A percentile compares a stretch with the other conserved stretches of the same genome.
phyloP scores from a whole-genome alignment of 2,113 vertebrate species.

The Furnarius figulus region DNA sequence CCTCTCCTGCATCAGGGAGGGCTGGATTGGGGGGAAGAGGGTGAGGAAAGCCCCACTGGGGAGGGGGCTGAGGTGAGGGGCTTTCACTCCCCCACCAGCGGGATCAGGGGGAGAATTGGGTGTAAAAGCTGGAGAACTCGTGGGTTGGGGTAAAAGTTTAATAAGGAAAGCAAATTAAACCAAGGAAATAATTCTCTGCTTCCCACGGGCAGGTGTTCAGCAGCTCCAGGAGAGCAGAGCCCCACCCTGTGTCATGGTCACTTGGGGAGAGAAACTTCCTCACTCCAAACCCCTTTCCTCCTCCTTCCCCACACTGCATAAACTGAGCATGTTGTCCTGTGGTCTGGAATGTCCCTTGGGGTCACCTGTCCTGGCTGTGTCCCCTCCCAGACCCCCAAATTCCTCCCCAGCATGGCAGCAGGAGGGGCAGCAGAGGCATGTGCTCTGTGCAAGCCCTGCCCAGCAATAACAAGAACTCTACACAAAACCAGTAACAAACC shows the following conservation, averaged over 20 bases:
- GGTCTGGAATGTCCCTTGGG: neutral
- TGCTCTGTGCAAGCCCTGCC: neutral
- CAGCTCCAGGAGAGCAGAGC: neutral
- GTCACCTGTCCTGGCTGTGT: neutral
- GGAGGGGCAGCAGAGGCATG: neutral
- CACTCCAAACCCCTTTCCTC: neutral
- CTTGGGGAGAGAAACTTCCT: too few species aligned
- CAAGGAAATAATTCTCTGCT: neutral
- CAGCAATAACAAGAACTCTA: neutral
- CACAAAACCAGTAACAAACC: neutral
- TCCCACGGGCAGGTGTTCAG: neutral
- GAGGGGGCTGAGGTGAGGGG: neutral
- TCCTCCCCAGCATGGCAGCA: neutral
- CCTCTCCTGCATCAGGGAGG: neutral
- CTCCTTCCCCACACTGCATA: too few species aligned
- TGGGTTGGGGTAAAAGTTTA: neutral
- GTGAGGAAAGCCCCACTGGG: rapidly evolving
- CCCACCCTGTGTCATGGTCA: neutral
- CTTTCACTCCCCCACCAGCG: neutral
- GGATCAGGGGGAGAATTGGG: neutral
- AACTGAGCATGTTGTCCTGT: neutral
- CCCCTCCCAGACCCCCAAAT: neutral
- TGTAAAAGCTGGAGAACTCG: neutral
- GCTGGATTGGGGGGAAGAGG: neutral
- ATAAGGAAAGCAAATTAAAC: neutral